Conservation (phyloP, 2,797 vertebrate genomes). For the Remorina albescens region DNA sequence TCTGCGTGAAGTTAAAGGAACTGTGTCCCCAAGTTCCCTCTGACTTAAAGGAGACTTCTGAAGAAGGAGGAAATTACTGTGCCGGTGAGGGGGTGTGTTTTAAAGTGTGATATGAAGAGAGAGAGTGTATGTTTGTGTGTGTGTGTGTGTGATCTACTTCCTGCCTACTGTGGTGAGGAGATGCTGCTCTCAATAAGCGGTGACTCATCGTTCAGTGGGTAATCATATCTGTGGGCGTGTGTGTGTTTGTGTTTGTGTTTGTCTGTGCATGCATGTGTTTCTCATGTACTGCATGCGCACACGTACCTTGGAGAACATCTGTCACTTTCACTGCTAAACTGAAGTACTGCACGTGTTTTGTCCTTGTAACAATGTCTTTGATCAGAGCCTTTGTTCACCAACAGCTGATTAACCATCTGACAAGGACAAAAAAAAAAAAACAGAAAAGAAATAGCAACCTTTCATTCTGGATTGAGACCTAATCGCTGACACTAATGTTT, state of each 20-base stretch:
- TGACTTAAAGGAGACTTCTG: conserved; percentile 9
- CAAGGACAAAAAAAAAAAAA: neutral
- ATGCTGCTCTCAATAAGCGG: conserved; percentile 39
- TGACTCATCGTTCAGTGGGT: conserved; percentile 57
- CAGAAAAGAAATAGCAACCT: neutral
- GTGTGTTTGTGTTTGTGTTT: neutral
- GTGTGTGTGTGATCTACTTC: conserved; percentile 45
- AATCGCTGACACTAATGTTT: conserved; percentile 2
- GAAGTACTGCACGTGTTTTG: conserved; percentile 6
- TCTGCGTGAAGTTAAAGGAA: conserved; percentile 34
- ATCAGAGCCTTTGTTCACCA: conserved; percentile 16
- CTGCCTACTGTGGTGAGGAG: conserved; percentile 37
- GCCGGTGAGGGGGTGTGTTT: conserved; percentile 25
- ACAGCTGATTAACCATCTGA: conserved; percentile 21
- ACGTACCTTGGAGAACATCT: conserved; percentile 30
- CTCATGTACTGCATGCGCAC: neutral
- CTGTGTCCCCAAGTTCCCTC: conserved; percentile 22
- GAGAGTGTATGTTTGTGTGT: too few relatives aligned
- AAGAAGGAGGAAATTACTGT: conserved; percentile 27
- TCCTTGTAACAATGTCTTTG: conserved; percentile 30
- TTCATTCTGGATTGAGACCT: conserved; percentile 18
- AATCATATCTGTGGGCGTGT: neutral
- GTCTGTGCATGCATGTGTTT: neutral
- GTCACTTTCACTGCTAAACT: conserved; percentile 12
- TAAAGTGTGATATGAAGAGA: too few relatives aligned